Evolutionary conservation across 2,797 vertebrate genomes (phyloP).

Genomic region (Enteromius thamalakanensis): DNA sequence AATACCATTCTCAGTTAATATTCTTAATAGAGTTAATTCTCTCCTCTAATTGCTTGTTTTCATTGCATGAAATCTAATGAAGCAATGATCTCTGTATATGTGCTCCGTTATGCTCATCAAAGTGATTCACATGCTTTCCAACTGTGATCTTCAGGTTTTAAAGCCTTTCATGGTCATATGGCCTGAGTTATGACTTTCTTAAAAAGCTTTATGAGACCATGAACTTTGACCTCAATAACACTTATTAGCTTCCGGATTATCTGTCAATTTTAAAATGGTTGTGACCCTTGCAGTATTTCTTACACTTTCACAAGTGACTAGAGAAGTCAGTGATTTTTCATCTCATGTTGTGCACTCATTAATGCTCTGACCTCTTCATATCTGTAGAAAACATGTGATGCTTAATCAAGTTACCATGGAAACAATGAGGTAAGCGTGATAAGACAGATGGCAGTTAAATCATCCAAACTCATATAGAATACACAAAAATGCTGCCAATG

Average conservation of each 20-base stretch:
- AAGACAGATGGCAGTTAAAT: constrained; percentile 20
- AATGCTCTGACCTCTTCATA: constrained; percentile 33
- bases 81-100: not conserved
- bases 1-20: constrained; percentile 2
- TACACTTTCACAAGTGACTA: not conserved
- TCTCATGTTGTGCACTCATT: constrained; percentile 18
- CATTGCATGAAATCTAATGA: not conserved
- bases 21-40: not conserved
- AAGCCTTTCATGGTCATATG: not conserved
- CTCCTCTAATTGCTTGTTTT: not conserved
- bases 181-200: not conserved
- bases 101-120: not conserved
- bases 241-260: constrained; percentile 7
- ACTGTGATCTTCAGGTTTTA: not conserved
- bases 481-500: not conserved
- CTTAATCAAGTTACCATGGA: constrained; percentile 29
- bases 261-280: not conserved
- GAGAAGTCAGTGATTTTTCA: constrained; percentile 9
- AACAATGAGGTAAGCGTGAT: not conserved
- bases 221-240: constrained; percentile 11
- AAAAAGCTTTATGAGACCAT: constrained; percentile 11
- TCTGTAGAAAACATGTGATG: constrained; percentile 26
- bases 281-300: constrained; percentile 1
- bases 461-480: not conserved
- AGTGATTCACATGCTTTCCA: not conserved